Evolutionary conservation across 92 coral and sea anemone genomes (phyloP).

Genomic region (Epizoanthus illoricatus): DNA sequence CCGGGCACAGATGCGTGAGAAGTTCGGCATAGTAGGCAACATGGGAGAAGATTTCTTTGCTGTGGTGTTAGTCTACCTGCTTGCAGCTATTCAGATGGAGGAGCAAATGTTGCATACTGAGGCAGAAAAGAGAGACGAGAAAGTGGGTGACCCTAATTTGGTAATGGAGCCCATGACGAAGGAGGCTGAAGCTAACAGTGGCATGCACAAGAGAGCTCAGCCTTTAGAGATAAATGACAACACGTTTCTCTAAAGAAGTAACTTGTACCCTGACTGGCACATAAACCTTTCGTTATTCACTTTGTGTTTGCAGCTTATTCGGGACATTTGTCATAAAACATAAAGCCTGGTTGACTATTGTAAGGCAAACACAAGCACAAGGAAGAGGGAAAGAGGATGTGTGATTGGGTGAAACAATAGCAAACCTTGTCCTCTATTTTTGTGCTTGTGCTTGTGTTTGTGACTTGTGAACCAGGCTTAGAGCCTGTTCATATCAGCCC

Average conservation of each 20-base stretch:
- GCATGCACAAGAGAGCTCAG: background rate
- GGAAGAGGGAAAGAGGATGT: no score
- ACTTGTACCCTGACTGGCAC: background rate
- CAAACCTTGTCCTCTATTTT: no score
- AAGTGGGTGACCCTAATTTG: background rate
- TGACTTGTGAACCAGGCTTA: no score
- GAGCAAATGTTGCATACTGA: conserved; percentile 48
- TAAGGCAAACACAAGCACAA: no score
- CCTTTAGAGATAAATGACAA: background rate
- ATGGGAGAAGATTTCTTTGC: conserved; percentile 68
- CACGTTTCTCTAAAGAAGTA: background rate
- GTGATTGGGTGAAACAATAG: no score
- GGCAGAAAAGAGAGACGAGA: background rate
- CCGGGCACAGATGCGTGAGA: conserved; percentile 60
- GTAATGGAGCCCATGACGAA: background rate
- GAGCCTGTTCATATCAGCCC: no score
- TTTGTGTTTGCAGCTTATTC: no score
- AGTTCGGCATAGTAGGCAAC: conserved; percentile 63
- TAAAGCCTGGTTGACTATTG: no score
- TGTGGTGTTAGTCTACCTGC: conserved; percentile 64
- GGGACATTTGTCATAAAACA: no score
- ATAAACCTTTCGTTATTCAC: no score
- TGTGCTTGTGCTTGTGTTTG: no score
- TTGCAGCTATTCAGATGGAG: conserved; percentile 81
- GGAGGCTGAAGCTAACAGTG: background rate